Percentiles rank a stretch among this genome's conserved stretches.
These are phyloP conservation scores for Drosophila neotestacea DNA, from an alignment of 2,888 invertebrate genomes.

Conservation along the genomic window DNA sequence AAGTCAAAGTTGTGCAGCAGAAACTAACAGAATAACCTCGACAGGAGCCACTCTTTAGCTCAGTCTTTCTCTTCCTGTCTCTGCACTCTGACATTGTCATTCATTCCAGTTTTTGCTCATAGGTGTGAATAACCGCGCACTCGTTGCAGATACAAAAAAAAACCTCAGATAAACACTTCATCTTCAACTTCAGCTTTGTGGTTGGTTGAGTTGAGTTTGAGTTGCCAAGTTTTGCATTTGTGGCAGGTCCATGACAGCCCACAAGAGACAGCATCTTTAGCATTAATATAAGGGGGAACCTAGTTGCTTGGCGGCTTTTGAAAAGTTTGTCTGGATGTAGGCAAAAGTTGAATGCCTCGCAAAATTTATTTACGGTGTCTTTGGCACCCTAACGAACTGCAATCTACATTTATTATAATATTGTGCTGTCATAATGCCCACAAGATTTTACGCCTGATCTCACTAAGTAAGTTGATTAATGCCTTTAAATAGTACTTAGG, in stretches of 20 bases:
- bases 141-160: constrained; percentile 5
- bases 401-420: constrained; percentile 40
- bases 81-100: constrained; percentile 42
- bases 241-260: constrained; percentile 26
- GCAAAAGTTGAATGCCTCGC: constrained; percentile 55
- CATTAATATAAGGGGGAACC: constrained; percentile 40
- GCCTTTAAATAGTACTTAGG: neutral
- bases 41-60: neutral
- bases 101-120: constrained; percentile 34
- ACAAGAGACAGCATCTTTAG: constrained; percentile 29
- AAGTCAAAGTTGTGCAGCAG: constrained; percentile 45
- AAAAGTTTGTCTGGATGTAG: constrained; percentile 29
- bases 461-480: constrained; percentile 6
- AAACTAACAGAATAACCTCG: constrained; percentile 22
- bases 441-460: constrained; percentile 1
- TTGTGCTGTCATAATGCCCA: constrained; percentile 18
- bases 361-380: constrained; percentile 50
- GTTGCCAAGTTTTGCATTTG: constrained; percentile 62
- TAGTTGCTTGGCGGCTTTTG: constrained; percentile 37
- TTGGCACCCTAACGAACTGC: constrained; percentile 36
- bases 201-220: constrained; percentile 33
- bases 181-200: constrained; percentile 47
- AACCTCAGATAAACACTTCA: constrained; percentile 63
- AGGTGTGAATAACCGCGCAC: constrained; percentile 78
- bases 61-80: neutral